Evolutionary conservation across 1,140 invertebrate species (phyloP), one percentile per base, ranked within the genome.

Genomic region (Panagrolaimus sp.): DNA sequence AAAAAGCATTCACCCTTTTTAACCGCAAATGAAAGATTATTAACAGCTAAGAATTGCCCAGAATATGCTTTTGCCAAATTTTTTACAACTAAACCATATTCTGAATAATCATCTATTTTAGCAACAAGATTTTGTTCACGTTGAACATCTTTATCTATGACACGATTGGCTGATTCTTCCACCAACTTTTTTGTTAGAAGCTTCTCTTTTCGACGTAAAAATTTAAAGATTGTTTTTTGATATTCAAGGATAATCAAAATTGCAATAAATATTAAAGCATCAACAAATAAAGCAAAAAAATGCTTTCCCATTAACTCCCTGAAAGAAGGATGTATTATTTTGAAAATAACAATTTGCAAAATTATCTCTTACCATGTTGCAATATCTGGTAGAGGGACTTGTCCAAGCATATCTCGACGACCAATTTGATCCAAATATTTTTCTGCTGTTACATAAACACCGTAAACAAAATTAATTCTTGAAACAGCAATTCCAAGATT

Each of bases 1-100:
- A 90, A 86, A 27, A 92, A 92, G 82, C 91, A 92, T 84, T 91
- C 89, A 1, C 90, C 89, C n/a, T 86, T 84, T 53, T 87, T 85
- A 0, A 91, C 88, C 0, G 88, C 87, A 76, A 92, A 88, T 77
- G 87, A 88, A 1, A 92, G 77, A 51, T 87, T 85, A 68, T 90
- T 87, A 0, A 92, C 90, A 1, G 90, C 90, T 5, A 78, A 63
- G 11, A 61, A 38, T 25, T 74, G 16, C n/a, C 62, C 51, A 31
- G 63, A 48, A 53, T 72, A 76, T 16, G 7, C 75, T 65, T 79
- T 79, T 27, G 75, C 72, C 20, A 78, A 61, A 65, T 78, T 62
- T 45, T 71, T 70, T 2, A 79, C 74, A n/a, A 80, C 70, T 13
- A 80, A 61, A 4, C 76, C 71, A 61, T 71, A 73, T 11, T 72